A percentile compares a stretch with the other conserved stretches of the same genome.
Conservation (phyloP, 2,797 vertebrate species). For the Mallotus villosus region DNA sequence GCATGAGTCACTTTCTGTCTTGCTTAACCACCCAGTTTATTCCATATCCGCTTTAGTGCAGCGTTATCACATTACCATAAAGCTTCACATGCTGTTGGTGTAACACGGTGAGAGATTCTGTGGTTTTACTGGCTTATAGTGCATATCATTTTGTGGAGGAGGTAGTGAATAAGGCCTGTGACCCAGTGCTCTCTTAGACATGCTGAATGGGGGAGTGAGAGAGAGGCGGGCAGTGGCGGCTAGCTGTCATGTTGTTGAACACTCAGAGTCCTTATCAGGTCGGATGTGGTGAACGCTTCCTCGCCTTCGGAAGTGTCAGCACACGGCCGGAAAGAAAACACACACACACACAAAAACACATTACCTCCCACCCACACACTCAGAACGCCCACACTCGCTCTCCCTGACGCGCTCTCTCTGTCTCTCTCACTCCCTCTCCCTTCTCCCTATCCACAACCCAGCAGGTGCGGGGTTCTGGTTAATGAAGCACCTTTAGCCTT, state of each 20-base stretch:
- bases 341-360: constrained; percentile 14
- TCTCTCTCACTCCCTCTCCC: not conserved
- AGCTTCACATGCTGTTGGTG: too few relatives aligned
- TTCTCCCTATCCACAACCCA: constrained; percentile 58
- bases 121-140: too few relatives aligned
- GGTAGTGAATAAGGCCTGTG: too few relatives aligned
- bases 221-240: constrained; percentile 41
- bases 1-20: too few relatives aligned
- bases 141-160: too few relatives aligned
- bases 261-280: constrained; percentile 56
- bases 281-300: constrained; percentile 69
- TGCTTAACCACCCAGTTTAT: too few relatives aligned
- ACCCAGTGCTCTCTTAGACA: too few relatives aligned
- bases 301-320: constrained; percentile 62
- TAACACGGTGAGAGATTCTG: too few relatives aligned
- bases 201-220: constrained; percentile 5
- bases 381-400: not conserved
- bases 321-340: constrained; percentile 35
- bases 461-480: constrained; percentile 48
- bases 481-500: constrained; percentile 44
- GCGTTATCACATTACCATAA: too few relatives aligned
- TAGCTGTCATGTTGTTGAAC: constrained; percentile 58
- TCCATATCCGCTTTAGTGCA: too few relatives aligned
- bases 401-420: not conserved
- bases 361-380: not conserved